A percentile compares a stretch with the other conserved stretches of the same genome.
Conservation (phyloP, 2,888 invertebrate species). For the Eupithecia inturbata region DNA sequence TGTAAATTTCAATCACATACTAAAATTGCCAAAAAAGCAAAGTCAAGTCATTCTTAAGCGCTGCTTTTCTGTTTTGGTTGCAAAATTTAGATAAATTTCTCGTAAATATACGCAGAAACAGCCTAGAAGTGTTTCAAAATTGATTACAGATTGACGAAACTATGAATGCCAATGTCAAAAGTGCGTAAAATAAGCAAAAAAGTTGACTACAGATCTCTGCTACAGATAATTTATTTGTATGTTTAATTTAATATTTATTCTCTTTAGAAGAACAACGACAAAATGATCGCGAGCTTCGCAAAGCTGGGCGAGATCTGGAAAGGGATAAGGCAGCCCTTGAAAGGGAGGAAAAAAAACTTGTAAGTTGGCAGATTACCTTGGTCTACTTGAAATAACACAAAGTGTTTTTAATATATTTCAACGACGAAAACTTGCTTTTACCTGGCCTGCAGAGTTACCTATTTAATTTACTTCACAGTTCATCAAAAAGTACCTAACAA, state of each 20-base stretch:
- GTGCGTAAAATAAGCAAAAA: not conserved
- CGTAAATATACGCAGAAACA: not conserved
- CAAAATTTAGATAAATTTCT: not conserved
- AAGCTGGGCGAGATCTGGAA: slow-evolving; percentile 92
- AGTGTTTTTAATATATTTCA: not conserved
- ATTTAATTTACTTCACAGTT: not conserved
- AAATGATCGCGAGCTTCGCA: slow-evolving; percentile 91
- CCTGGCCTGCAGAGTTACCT: not conserved
- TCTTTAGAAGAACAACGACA: slow-evolving; percentile 91
- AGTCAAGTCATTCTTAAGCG: not conserved
- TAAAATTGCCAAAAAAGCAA: too few relatives aligned
- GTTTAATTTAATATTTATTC: not conserved
- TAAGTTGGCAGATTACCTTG: slow-evolving; percentile 59
- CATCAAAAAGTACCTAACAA: not conserved
- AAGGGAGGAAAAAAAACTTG: slow-evolving; percentile 94
- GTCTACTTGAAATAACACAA: not conserved
- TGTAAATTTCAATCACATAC: too few relatives aligned
- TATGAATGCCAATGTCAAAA: not conserved
- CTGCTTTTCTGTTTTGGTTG: not conserved
- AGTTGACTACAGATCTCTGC: not conserved
- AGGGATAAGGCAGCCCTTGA: slow-evolving; percentile 92
- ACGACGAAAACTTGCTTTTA: not conserved
- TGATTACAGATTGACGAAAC: not conserved
- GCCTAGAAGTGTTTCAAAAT: not conserved
- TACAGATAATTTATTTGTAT: not conserved